A percentile compares a stretch with the other conserved stretches of the same genome.
Conservation (phyloP, 2,797 vertebrate genomes). For the Myotis pilosus region DNA sequence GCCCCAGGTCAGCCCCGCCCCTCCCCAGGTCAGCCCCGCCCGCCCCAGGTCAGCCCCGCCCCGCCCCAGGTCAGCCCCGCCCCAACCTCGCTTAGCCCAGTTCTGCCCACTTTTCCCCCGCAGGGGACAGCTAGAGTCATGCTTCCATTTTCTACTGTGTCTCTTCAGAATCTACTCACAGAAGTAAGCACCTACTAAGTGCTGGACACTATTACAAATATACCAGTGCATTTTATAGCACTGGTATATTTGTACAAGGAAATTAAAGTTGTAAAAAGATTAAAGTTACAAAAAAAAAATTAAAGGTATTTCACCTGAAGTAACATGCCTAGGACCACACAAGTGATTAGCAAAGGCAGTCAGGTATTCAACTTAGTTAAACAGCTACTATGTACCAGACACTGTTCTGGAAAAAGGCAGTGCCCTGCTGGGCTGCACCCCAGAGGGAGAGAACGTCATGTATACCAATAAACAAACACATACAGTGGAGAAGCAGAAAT, state of each 20-base stretch:
- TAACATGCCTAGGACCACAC: background rate
- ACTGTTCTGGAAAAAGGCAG: background rate
- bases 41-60: too few species aligned
- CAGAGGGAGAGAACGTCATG: background rate
- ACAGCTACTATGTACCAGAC: background rate
- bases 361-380: background rate
- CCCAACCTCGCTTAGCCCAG: too few species aligned
- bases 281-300: background rate
- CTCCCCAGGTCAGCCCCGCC: too few species aligned
- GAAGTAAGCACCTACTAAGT: background rate
- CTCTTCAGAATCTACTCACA: background rate
- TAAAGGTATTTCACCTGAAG: background rate
- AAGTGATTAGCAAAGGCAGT: background rate
- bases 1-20: too few species aligned
- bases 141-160: background rate
- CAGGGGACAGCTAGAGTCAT: background rate
- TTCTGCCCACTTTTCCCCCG: rapidly evolving
- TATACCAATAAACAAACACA: background rate
- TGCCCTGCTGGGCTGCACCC: background rate
- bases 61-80: too few species aligned
- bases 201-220: background rate
- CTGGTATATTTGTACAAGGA: background rate
- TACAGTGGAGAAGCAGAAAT: background rate
- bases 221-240: background rate
- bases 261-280: background rate